phyloP scores from a whole-genome alignment of 2,888 invertebrate species.

The Agrotis puta region DNA sequence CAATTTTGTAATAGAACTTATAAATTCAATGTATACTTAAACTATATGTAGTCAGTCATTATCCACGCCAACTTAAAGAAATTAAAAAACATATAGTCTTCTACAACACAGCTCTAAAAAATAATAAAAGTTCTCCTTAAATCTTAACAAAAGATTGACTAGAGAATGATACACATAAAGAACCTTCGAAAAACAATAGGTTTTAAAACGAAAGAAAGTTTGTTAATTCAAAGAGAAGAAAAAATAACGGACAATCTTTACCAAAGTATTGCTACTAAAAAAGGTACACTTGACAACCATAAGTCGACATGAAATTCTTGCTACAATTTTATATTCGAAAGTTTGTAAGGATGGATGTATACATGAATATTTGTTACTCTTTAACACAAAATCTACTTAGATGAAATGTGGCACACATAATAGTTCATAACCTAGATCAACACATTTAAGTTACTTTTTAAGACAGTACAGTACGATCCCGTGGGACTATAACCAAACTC shows the following conservation, averaged over 20 bases:
- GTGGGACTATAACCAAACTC: no score
- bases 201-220: conserved; percentile 7
- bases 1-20: conserved; percentile 45
- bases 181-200: background rate
- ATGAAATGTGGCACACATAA: no score
- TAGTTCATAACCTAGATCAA: no score
- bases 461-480: no score
- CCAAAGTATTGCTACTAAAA: conserved; percentile 24
- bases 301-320: conserved; percentile 49
- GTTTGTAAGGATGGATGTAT: no score
- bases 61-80: background rate
- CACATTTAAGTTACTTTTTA: no score
- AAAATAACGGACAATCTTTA: conserved; percentile 5
- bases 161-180: background rate
- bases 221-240: conserved; percentile 3
- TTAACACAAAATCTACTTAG: no score
- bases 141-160: conserved; percentile 13
- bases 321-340: no score
- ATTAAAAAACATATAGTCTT: conserved; percentile 9
- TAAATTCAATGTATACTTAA: conserved; percentile 24
- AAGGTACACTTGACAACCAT: conserved; percentile 43
- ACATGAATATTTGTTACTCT: no score
- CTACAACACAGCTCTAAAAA: background rate
- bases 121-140: conserved; percentile 3
- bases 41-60: conserved; percentile 3